Base-by-base conservation (phyloP, 2,113 vertebrate species). In the Embiotoca jacksoni region DNA sequence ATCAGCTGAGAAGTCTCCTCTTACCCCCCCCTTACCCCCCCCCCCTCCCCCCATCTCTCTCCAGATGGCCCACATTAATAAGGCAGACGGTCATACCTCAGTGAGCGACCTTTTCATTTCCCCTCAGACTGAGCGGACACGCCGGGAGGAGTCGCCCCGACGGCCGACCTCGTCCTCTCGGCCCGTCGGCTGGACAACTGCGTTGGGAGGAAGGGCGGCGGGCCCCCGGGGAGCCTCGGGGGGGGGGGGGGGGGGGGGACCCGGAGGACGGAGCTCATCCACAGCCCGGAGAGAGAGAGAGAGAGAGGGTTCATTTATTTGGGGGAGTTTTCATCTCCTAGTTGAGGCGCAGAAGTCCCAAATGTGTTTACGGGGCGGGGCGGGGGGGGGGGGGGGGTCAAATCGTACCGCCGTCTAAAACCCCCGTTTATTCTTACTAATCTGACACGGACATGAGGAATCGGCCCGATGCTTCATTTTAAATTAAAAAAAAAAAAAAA, bases 31-130 rank as follows among this genome's bases (percentile, higher is more conserved):
- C 37, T 66, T 79, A 52, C 79, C 71, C 74, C 58, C 33, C 64
- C 49, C 69, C 55, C 35, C 56, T 30, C 57, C 44, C 59, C 56
- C 36, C 6, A 67, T 47, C 68, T 78, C 53, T 15, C 53, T 77
- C 87, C 92, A 91, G 91, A 92, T 93, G 92, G 88, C 74, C 82
- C 66, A 67, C 81, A 80, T 90, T 90, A 90, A 89, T 82, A 88
- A 92, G 89, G 78, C 88, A 91, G 81, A 81, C 85, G 72, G 85
- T 83, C 89, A 82, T 78, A 84, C 75, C 76, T 88, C 82, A 79
- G 75, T 66, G 76, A 81, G 84, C 83, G 81, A 82, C 88, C 85
- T 83, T 88, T 85, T 89, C 89, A 88, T 89, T 89, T 88, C 89
- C 88, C 88, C 62, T 76, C 55, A 65, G 81, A 86, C 80, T 54